Evolutionary conservation across 2,797 vertebrate genomes (phyloP).

Genomic region (Spheniscus humboldti): DNA sequence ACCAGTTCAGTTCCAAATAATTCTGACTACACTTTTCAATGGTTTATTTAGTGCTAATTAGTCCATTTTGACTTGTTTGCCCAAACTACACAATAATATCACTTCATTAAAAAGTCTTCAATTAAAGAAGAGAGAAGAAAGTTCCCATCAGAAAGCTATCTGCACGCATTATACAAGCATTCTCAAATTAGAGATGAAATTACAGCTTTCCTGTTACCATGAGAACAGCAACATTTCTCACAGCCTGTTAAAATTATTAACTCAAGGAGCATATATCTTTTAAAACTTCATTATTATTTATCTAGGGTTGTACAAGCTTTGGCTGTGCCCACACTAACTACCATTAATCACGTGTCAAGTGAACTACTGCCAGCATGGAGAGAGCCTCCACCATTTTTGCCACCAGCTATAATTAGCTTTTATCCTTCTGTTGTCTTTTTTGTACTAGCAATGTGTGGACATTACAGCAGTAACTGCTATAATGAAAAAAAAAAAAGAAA

Average conservation of each 20-base stretch:
- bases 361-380: slow-evolving; percentile 12
- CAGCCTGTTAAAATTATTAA: slow-evolving; percentile 67
- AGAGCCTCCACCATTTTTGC: not conserved
- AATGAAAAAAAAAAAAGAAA: not conserved
- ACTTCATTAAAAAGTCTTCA: slow-evolving; percentile 56
- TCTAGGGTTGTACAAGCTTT: slow-evolving; percentile 15
- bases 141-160: slow-evolving; percentile 38
- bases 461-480: not conserved
- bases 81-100: not conserved
- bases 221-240: slow-evolving; percentile 67
- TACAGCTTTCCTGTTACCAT: slow-evolving; percentile 67
- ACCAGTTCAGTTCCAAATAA: not conserved
- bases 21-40: not conserved
- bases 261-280: slow-evolving; percentile 61
- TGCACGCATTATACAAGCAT: not conserved
- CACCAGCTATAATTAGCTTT: slow-evolving; percentile 21
- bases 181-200: slow-evolving; percentile 61
- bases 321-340: not conserved
- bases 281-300: slow-evolving; percentile 65
- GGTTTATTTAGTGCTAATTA: slow-evolving; percentile 44
- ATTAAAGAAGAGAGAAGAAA: slow-evolving; percentile 39
- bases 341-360: slow-evolving; percentile 14
- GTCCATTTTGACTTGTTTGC: slow-evolving; percentile 34
- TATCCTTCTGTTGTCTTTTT: not conserved
- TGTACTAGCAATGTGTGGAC: not conserved